Base-by-base conservation (phyloP, 2,888 invertebrate species). In the Drosophila subquinaria region DNA sequence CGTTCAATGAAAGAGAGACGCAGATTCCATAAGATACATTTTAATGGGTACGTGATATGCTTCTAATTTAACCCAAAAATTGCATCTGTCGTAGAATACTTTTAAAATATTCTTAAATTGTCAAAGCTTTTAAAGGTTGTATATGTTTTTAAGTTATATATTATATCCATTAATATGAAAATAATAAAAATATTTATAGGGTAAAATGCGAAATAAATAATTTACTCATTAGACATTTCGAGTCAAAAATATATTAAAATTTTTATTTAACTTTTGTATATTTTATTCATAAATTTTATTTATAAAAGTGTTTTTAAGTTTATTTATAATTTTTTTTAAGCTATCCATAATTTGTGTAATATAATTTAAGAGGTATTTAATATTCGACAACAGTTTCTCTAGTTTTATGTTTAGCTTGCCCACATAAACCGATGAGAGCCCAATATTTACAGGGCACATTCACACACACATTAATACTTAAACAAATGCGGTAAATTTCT, bases 401-500 rank as follows among this genome's bases (percentile, higher is more conserved):
- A 1, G 13, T 3, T 13, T 27, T 0, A 15, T 17, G 5, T 27
- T 43, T 20, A 10, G n/a, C 17, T 33, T 17, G 27, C 13, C 9
- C 20, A n/a, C 8, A 33, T 15, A 42, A 55, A 10, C 6, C 45
- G 40, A 60, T 51, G 20, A 43, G 3, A 40, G 6, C 27, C 59
- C 38, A 15, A 36, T 42, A 43, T 71, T 51, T 23, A 55, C 59
- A 45, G 36, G 13, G 20, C 10, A 20, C 4, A 9, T 36, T 11
- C 33, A 62, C 23, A 53, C 15, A 47, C 35, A 48, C n/a, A 33
- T 13, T 20, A 69, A 53, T n/a, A 30, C n/a, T 59, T 59, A n/a
- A 42, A 17, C 45, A 53, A 43, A 33, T 59, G 43, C n/a, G 20
- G 20, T 56, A 36, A 17, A 61, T 63, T 40, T 55, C 27, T 76